Conservation (phyloP, 2,888 invertebrate genomes). For the Colletes collaris region DNA sequence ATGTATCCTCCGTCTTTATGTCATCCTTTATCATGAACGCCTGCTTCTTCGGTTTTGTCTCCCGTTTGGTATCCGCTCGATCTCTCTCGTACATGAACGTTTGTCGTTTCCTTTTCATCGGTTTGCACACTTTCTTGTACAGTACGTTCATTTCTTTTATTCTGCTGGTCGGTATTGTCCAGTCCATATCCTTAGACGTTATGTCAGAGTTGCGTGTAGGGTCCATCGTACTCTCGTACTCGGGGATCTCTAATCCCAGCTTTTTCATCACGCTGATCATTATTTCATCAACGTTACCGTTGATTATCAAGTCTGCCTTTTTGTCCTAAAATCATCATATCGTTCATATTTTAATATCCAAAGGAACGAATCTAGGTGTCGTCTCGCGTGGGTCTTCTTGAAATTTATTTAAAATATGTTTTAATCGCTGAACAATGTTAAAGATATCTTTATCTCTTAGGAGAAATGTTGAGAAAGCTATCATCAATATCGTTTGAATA, state of each 20-base stretch:
- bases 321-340: constrained; percentile 87
- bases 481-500: too few species aligned
- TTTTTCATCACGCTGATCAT: constrained; percentile 89
- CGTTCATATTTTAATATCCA: not conserved
- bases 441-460: too few species aligned
- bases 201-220: constrained; percentile 86
- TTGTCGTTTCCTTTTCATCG: constrained; percentile 81
- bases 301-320: constrained; percentile 94
- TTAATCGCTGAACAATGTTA: too few species aligned
- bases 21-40: constrained; percentile 69
- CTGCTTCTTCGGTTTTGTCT: constrained; percentile 61
- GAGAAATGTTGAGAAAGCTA: too few species aligned
- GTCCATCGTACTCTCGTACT: constrained; percentile 87
- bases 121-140: constrained; percentile 85
- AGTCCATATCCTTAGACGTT: constrained; percentile 85
- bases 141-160: constrained; percentile 86
- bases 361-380: too few species aligned
- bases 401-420: too few species aligned
- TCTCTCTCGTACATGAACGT: constrained; percentile 81
- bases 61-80: constrained; percentile 61
- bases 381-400: too few species aligned
- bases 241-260: constrained; percentile 89
- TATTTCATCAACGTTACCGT: constrained; percentile 94
- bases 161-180: constrained; percentile 88
- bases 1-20: constrained; percentile 60